Evolutionary conservation across 1,140 invertebrate species (phyloP), one percentile per base, ranked within the genome.

Genomic region (Plectus sambesii): DNA sequence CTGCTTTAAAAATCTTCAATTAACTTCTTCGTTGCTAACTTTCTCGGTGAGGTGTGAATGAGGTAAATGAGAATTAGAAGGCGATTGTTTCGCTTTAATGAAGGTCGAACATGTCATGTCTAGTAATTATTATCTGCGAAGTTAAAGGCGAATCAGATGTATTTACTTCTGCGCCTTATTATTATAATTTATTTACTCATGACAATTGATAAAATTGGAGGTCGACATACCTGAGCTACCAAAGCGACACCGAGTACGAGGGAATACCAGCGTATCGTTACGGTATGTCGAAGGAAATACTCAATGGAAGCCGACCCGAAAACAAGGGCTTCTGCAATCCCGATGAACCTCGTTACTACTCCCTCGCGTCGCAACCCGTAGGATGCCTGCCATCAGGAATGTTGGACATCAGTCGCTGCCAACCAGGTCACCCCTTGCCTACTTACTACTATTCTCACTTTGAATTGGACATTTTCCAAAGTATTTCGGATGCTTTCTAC

Each of bases 261-360:
- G 61, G 48, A 8, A 51, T 68, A 17, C 49, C 51, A 6, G 42
- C 55, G 6, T 69, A 49, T 40, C 42, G 50, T 6, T 67, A 55
- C 43, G 41, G 26, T 4, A 52, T 56, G 12, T 47, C 66, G 2
- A 24, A 33, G 25, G 43, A 49, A 12, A 49, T 61, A 35, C 47
- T 55, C 24, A 61, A 67, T 36, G 46, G 55, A 6, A 47, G 39
- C 6, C 25, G 47, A 5, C 63, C 58, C 25, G 33, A 56, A 35
- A 45, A 46, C 19, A 19, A 40, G 6, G 63, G 54, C 19, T 67
- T 69, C 41, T 69, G 63, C 40, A 63, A 68, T 46, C 53, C 55
- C 5, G 36, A 59, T 8, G 29, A 58, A 8, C 57, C 66, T 0
- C 25, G 25, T 29, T 69, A 51, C 38, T 67, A 66, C 51, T 42